These are phyloP conservation scores for Lagocephalus sceleratus DNA, from an alignment of 2,797 vertebrate genomes.

Conservation along the genomic window DNA sequence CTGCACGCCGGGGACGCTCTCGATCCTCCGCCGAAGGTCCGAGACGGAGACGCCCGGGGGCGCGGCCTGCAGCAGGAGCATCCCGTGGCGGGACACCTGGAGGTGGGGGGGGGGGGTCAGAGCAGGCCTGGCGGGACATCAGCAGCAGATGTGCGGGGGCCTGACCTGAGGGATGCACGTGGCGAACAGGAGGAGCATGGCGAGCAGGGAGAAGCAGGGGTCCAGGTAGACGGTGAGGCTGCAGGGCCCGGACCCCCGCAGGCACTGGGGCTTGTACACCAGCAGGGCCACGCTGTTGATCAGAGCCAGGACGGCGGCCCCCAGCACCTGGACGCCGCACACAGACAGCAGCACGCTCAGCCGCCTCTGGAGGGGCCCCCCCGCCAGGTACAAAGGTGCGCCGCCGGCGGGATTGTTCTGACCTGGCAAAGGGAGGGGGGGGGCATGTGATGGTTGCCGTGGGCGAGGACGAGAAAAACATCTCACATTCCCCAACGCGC, in stretches of 20 bases:
- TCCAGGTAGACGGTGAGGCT: constrained; percentile 67
- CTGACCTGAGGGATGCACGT: constrained; percentile 55
- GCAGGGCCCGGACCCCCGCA: constrained; percentile 37
- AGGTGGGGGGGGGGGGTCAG: too few species aligned
- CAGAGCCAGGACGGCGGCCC: constrained; percentile 61
- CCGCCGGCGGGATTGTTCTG: neutral
- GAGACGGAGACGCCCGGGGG: constrained; percentile 57
- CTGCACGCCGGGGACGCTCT: constrained; percentile 64
- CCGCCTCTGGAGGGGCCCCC: neutral
- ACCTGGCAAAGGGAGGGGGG: too few species aligned
- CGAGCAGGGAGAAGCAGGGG: constrained; percentile 60
- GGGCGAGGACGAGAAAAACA: too few species aligned
- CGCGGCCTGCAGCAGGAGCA: constrained; percentile 70
- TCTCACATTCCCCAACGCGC: too few species aligned
- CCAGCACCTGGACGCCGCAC: constrained; percentile 43
- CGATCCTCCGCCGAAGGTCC: constrained; percentile 58
- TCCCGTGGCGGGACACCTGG: constrained; percentile 59
- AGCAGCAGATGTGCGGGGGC: neutral
- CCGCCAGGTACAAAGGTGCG: neutral
- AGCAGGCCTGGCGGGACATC: neutral
- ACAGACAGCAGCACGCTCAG: constrained; percentile 3
- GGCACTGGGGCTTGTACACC: constrained; percentile 34
- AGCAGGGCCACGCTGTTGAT: constrained; percentile 57
- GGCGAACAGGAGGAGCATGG: constrained; percentile 53
- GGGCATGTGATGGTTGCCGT: too few species aligned